Evolutionary conservation across 1,140 invertebrate species (phyloP).

Genomic region (Scaptomyza pallida): DNA sequence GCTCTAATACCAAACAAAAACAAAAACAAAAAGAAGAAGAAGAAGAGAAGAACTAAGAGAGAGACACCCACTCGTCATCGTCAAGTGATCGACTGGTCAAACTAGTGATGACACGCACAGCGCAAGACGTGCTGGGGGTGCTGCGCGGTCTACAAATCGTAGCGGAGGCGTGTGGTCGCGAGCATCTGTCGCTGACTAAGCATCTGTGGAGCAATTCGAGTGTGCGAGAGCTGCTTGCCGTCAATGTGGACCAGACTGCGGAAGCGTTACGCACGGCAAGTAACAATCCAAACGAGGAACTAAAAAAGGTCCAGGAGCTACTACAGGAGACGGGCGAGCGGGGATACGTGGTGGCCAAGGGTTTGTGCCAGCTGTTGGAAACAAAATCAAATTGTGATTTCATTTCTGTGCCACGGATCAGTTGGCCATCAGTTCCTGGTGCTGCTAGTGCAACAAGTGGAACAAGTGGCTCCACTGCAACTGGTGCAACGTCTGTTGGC

Average conservation of each 20-base stretch:
- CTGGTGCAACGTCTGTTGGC: background rate
- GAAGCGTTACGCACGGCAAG: slow-evolving; percentile 68
- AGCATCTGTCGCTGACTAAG: slow-evolving; percentile 86
- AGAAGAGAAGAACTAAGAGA: background rate
- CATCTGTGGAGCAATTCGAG: slow-evolving; percentile 88
- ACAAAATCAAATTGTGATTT: slow-evolving; percentile 51
- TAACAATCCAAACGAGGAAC: slow-evolving; percentile 60
- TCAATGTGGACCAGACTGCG: slow-evolving; percentile 72
- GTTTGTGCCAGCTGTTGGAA: slow-evolving; percentile 61
- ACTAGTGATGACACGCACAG: slow-evolving; percentile 61
- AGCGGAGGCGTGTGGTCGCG: slow-evolving; percentile 85
- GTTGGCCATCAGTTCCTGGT: background rate
- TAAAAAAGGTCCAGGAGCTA: slow-evolving; percentile 54
- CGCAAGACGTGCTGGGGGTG: slow-evolving; percentile 86
- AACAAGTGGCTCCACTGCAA: background rate
- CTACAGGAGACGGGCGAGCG: slow-evolving; percentile 70
- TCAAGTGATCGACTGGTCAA: slow-evolving; percentile 27
- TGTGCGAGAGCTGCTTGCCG: slow-evolving; percentile 84
- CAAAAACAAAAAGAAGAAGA: background rate
- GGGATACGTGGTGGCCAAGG: slow-evolving; percentile 67
- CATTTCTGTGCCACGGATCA: slow-evolving; percentile 31
- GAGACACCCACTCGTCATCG: slow-evolving; percentile 16
- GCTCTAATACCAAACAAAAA: slow-evolving; percentile 14
- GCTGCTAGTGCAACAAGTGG: background rate
- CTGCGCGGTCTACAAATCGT: slow-evolving; percentile 87